A percentile compares a stretch with the other conserved stretches of the same genome.
Evolutionary conservation across 2,888 invertebrate genomes (phyloP).

Genomic region (Drosophila mimetica): DNA sequence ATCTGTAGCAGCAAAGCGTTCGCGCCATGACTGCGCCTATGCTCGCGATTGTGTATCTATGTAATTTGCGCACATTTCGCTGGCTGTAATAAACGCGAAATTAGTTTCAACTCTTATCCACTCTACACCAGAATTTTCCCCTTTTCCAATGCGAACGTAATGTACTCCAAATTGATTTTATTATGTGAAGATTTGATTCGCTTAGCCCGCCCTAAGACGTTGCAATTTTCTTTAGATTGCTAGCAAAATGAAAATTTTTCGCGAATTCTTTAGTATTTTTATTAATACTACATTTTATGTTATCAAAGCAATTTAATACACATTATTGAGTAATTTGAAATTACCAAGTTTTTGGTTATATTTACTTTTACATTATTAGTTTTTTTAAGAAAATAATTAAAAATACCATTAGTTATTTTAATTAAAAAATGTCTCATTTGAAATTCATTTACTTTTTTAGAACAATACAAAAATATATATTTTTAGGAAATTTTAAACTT

Average conservation of each 20-base stretch:
- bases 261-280: slow-evolving; percentile 5
- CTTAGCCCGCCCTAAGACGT: slow-evolving; percentile 5
- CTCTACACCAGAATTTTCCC: slow-evolving; percentile 51
- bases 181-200: slow-evolving; percentile 48
- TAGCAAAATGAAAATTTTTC: neutral
- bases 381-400: too few species aligned
- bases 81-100: slow-evolving; percentile 58
- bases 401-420: too few species aligned
- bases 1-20: slow-evolving; percentile 39
- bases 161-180: slow-evolving; percentile 58
- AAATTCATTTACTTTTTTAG: too few species aligned
- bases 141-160: slow-evolving; percentile 33
- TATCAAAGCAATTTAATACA: neutral
- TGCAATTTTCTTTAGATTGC: neutral
- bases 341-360: too few species aligned
- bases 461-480: too few species aligned
- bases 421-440: too few species aligned
- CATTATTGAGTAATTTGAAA: neutral
- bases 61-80: slow-evolving; percentile 65
- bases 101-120: slow-evolving; percentile 59
- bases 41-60: slow-evolving; percentile 29
- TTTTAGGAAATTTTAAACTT: too few species aligned
- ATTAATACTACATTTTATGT: neutral
- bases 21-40: slow-evolving; percentile 11
- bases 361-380: too few species aligned